These are phyloP conservation scores for Mesochorus sp. DNA, from an alignment of 2,888 invertebrate genomes.

Conservation along the genomic window DNA sequence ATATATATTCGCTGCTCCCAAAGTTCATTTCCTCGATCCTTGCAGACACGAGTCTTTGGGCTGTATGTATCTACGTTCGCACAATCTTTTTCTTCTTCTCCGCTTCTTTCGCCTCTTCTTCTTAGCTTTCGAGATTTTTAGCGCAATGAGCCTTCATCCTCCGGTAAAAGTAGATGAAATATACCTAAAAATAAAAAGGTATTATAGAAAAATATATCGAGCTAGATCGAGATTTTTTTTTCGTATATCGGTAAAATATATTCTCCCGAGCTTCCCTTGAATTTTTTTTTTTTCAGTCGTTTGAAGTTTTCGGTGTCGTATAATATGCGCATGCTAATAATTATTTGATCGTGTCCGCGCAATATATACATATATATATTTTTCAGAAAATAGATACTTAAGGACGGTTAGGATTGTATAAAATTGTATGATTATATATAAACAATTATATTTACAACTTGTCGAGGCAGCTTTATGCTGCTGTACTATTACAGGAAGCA, in stretches of 20 bases:
- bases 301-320: too few relatives aligned
- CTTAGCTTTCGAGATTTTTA: slow-evolving; percentile 10
- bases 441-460: too few relatives aligned
- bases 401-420: too few relatives aligned
- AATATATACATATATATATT: too few relatives aligned
- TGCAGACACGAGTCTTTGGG: slow-evolving; percentile 43
- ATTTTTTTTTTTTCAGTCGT: too few relatives aligned
- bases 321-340: too few relatives aligned
- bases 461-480: too few relatives aligned
- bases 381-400: too few relatives aligned
- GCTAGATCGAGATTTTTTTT: background rate
- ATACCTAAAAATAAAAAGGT: background rate
- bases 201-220: slow-evolving; percentile 31
- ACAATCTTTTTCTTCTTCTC: slow-evolving; percentile 6
- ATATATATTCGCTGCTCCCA: slow-evolving; percentile 28
- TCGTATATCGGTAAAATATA: slow-evolving; percentile 33
- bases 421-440: too few relatives aligned
- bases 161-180: background rate
- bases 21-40: slow-evolving; percentile 59
- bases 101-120: too few relatives aligned
- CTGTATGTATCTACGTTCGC: slow-evolving; percentile 4
- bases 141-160: slow-evolving; percentile 11
- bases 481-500: too few relatives aligned
- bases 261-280: background rate
- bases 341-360: too few relatives aligned